Evolutionary conservation across 2,888 invertebrate species (phyloP), one percentile per base, ranked within the genome.

Genomic region (Phrixothrix hirtus): DNA sequence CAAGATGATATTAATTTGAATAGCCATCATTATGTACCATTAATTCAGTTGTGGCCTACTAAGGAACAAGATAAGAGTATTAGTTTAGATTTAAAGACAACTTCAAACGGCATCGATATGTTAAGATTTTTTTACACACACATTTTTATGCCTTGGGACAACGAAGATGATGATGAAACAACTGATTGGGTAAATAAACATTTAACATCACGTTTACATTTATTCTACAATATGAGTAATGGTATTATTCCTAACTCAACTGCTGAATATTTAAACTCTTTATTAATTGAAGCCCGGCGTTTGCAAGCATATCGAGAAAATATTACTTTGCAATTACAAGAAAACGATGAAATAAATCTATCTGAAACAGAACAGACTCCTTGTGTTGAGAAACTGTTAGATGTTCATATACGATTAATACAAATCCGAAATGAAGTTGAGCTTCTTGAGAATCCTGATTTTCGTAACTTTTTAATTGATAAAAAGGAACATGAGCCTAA

Each of bases 91-190:
- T 77, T 83, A 34, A 72, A 79, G 0, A 76, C 78, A 1, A 86
- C 86, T 1, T 83, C 86, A 0, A 82, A 82, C 60, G 81, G 82
- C 56, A 78, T 87, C 54, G 86, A 87, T 71, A 76, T 84, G 58
- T 70, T 85, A 56, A 78, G 86, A 62, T 86, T 86, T 59, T 87
- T 84, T 65, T 86, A 84, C 63, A 79, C 78, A 25, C 78, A 85
- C 56, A 72, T 87, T 27, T 84, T 85, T 80, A 83, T 85, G 83
- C 85, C 86, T 0, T 87, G 87, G 87, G 86, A 87, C 58, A 85
- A 86, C 44, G 83, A 84, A 46, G 85, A 84, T 59, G 77, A 82
- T 1, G 85, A 84, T 59, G 77, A 82, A 1, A 75, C 78, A 1
- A 73, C 74, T n/a, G 80, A 83, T 66, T 84, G 84, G 84, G 75